phyloP scores from a whole-genome alignment of 2,113 vertebrate genomes.

The Silurus meridionalis region DNA sequence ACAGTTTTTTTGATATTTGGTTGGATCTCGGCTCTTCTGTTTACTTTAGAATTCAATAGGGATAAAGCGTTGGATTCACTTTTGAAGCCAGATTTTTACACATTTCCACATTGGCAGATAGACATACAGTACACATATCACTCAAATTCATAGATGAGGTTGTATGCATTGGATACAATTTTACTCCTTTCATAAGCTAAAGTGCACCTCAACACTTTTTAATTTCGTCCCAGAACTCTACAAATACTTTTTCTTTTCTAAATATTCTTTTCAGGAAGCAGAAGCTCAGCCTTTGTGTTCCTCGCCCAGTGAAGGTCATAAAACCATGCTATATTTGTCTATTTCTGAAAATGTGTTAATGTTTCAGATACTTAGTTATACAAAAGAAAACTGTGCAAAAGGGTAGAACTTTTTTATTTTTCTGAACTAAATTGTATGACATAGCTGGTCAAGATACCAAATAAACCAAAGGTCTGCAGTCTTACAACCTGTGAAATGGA shows the following conservation, averaged over 20 bases:
- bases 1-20: not conserved
- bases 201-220: not conserved
- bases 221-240: not conserved
- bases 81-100: not conserved
- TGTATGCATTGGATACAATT: not conserved
- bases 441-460: not conserved
- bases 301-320: not conserved
- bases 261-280: not conserved
- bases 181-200: not conserved
- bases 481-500: not conserved
- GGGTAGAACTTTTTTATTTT: not conserved
- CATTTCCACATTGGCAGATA: not conserved
- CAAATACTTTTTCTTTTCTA: not conserved
- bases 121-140: not conserved
- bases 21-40: not conserved
- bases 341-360: not conserved
- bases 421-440: not conserved
- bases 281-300: not conserved
- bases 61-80: not conserved
- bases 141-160: not conserved
- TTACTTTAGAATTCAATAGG: not conserved
- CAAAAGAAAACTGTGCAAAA: not conserved
- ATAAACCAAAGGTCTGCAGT: not conserved
- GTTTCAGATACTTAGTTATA: not conserved
- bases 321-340: not conserved